Evolutionary conservation across 2,888 invertebrate genomes (phyloP).

Genomic region (Calliphora vomitoria): DNA sequence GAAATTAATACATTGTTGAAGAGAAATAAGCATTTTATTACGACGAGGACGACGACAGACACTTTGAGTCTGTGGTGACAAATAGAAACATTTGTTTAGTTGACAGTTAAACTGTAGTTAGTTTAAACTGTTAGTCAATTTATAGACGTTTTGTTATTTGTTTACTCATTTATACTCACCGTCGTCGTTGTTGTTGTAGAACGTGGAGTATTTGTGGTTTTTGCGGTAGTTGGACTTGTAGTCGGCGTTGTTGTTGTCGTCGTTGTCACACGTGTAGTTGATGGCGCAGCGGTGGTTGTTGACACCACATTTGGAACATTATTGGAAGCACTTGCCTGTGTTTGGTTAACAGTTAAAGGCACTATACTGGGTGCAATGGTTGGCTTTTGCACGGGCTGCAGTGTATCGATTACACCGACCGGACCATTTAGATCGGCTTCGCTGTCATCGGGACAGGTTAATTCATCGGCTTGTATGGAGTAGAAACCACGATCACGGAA

Average conservation of each 20-base stretch:
- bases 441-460: conserved; percentile 86
- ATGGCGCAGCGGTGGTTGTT: conserved; percentile 79
- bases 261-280: conserved; percentile 75
- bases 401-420: conserved; percentile 83
- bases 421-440: conserved; percentile 85
- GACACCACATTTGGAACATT: conserved; percentile 69
- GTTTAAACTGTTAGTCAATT: conserved; percentile 24
- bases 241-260: conserved; percentile 68
- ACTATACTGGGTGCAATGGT: conserved; percentile 82
- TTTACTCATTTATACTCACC: conserved; percentile 74
- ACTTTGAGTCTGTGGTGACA: conserved; percentile 28
- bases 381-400: conserved; percentile 79
- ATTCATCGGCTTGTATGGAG: conserved; percentile 92
- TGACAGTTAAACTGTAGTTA: conserved; percentile 32
- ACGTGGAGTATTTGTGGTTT: conserved; percentile 48
- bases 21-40: neutral
- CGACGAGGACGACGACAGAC: neutral
- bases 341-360: conserved; percentile 74
- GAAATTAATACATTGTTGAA: conserved; percentile 44
- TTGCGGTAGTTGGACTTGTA: conserved; percentile 45
- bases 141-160: neutral
- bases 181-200: conserved; percentile 42
- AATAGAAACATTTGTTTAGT: conserved; percentile 42
- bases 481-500: conserved; percentile 94
- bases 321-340: conserved; percentile 66